Conservation (phyloP, 2,113 vertebrate genomes). For the Heteronetta atricapilla region DNA sequence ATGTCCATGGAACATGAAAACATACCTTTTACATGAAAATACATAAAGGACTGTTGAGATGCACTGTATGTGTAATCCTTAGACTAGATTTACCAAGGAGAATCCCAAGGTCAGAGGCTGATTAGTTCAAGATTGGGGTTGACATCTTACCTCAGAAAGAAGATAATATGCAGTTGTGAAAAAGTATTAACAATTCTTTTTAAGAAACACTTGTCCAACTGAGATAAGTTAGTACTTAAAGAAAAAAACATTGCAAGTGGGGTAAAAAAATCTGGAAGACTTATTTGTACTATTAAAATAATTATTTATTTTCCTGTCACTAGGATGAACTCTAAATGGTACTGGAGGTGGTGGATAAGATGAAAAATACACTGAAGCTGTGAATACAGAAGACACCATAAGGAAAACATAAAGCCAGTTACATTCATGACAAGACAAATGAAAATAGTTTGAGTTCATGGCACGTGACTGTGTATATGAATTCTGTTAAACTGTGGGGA, state of each 20-base stretch:
- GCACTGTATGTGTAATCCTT: not conserved
- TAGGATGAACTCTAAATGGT: constrained; percentile 79
- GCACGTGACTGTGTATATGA: not conserved
- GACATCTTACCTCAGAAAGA: not conserved
- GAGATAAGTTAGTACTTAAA: not conserved
- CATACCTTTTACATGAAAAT: too few relatives aligned
- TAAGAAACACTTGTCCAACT: not conserved
- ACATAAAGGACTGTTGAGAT: not conserved
- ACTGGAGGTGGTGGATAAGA: not conserved
- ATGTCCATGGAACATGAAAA: too few relatives aligned
- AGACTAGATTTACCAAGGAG: not conserved
- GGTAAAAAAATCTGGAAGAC: too few relatives aligned
- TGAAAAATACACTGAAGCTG: constrained; percentile 45
- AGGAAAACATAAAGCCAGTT: constrained; percentile 42
- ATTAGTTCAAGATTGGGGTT: not conserved
- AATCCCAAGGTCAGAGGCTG: not conserved
- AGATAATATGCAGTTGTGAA: not conserved
- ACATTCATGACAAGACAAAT: not conserved
- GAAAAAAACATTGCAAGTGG: not conserved
- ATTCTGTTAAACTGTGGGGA: constrained; percentile 2
- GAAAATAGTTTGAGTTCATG: constrained; percentile 21
- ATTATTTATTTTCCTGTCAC: constrained; percentile 39
- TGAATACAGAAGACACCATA: constrained; percentile 44
- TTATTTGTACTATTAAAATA: not conserved
- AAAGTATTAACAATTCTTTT: not conserved